These are phyloP conservation scores for Bugulina stolonifera DNA, from an alignment of 2,888 invertebrate species.

Conservation along the genomic window DNA sequence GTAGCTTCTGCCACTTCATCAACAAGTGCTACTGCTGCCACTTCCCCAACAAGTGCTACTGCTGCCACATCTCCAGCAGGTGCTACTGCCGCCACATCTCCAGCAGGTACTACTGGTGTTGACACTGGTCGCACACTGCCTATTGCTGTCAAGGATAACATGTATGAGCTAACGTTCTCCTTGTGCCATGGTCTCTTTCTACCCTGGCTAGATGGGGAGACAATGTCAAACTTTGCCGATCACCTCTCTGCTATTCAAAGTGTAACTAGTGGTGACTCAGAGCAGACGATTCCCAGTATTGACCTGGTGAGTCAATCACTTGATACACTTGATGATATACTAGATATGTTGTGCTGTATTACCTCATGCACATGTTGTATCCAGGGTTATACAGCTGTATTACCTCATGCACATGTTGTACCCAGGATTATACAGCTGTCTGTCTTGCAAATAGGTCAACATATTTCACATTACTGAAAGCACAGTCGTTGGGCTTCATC, in stretches of 20 bases:
- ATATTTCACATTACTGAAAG: too few relatives aligned
- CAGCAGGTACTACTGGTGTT: neutral
- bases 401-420: too few relatives aligned
- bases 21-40: too few relatives aligned
- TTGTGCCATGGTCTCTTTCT: neutral
- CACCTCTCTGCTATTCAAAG: neutral
- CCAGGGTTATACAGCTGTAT: too few relatives aligned
- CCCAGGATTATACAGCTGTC: too few relatives aligned
- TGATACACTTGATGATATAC: too few relatives aligned
- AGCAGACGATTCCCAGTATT: neutral
- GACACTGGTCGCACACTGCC: neutral
- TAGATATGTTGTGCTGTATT: too few relatives aligned
- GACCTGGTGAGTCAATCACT: conserved; percentile 20
- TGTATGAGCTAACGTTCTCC: neutral
- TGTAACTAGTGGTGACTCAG: neutral
- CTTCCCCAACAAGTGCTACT: too few relatives aligned
- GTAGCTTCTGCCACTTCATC: too few relatives aligned
- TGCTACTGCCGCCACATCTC: neutral
- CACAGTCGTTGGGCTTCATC: too few relatives aligned
- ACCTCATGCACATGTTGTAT: too few relatives aligned
- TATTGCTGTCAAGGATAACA: neutral
- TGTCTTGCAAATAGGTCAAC: too few relatives aligned
- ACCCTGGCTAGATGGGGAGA: neutral
- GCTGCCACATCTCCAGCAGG: neutral
- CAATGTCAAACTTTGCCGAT: neutral